Conservation (phyloP, 64 coral and sea anemone species). For the Pocillopora verrucosa region DNA sequence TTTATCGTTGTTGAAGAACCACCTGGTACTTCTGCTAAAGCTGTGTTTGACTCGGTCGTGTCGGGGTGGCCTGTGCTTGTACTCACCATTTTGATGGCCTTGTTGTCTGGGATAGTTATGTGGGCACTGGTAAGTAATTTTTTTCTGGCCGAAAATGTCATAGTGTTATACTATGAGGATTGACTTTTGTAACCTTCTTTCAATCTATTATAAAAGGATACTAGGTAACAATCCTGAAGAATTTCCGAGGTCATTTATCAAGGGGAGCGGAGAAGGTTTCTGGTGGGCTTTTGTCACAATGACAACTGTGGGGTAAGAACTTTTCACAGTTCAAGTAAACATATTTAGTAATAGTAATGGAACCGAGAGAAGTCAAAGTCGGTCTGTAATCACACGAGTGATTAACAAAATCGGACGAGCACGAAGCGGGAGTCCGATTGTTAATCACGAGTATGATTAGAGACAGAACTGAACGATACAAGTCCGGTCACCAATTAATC, state of each 20-base stretch:
- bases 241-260: slow-evolving; percentile 79
- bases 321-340: background rate
- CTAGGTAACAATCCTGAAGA: slow-evolving; percentile 86
- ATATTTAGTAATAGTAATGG: background rate
- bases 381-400: too few species aligned
- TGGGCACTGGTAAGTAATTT: slow-evolving; percentile 86
- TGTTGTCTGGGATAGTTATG: slow-evolving; percentile 93
- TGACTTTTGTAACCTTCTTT: background rate
- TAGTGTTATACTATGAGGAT: too few species aligned
- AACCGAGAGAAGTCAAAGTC: too few species aligned
- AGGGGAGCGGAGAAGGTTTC: slow-evolving; percentile 79
- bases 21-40: slow-evolving; percentile 74
- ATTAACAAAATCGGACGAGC: too few species aligned
- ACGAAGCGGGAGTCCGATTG: too few species aligned
- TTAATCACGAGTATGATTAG: too few species aligned
- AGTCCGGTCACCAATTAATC: too few species aligned
- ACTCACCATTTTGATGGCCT: slow-evolving; percentile 81
- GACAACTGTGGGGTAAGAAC: slow-evolving; percentile 95
- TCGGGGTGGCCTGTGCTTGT: slow-evolving; percentile 86
- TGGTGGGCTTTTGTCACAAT: slow-evolving; percentile 99
- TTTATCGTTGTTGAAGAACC: slow-evolving; percentile 79
- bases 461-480: too few species aligned
- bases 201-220: slow-evolving; percentile 61
- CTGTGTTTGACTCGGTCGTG: slow-evolving; percentile 82
- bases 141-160: too few species aligned